phyloP scores from a whole-genome alignment of 2,113 vertebrate species.

The Carassius gibelio region DNA sequence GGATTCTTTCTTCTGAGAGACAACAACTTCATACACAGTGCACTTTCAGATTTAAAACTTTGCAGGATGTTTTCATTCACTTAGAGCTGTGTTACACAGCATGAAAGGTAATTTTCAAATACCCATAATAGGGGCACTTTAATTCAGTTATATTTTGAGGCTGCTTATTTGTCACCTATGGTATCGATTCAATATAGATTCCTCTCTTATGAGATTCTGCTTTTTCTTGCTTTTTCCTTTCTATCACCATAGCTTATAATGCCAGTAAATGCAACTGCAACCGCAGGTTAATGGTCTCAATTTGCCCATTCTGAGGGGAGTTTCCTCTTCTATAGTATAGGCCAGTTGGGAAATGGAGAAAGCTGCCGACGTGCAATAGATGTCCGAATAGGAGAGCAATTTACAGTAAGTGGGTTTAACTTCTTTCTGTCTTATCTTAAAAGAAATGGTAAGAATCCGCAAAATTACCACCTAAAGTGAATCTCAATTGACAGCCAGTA shows the following conservation, averaged over 20 bases:
- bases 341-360: slow-evolving; percentile 42
- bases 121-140: too few species aligned
- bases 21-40: too few species aligned
- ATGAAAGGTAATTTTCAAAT: too few species aligned
- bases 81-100: too few species aligned
- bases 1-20: too few species aligned
- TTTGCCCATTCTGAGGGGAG: slow-evolving; percentile 26
- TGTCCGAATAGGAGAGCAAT: slow-evolving; percentile 54
- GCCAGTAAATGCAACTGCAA: slow-evolving; percentile 36
- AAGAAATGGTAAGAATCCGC: slow-evolving; percentile 50
- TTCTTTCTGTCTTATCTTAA: slow-evolving; percentile 47
- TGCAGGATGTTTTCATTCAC: too few species aligned
- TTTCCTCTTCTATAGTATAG: slow-evolving; percentile 34
- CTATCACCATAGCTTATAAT: slow-evolving; percentile 17
- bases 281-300: slow-evolving; percentile 20
- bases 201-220: background rate
- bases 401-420: slow-evolving; percentile 58
- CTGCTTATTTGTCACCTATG: background rate
- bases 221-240: background rate
- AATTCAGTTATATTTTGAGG: too few species aligned
- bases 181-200: background rate
- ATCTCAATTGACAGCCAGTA: slow-evolving; percentile 49
- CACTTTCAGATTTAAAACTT: too few species aligned
- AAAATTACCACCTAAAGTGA: slow-evolving; percentile 52
- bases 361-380: slow-evolving; percentile 45